Base-by-base conservation (phyloP, 2,797 vertebrate species). In the Sebastes oblongus region DNA sequence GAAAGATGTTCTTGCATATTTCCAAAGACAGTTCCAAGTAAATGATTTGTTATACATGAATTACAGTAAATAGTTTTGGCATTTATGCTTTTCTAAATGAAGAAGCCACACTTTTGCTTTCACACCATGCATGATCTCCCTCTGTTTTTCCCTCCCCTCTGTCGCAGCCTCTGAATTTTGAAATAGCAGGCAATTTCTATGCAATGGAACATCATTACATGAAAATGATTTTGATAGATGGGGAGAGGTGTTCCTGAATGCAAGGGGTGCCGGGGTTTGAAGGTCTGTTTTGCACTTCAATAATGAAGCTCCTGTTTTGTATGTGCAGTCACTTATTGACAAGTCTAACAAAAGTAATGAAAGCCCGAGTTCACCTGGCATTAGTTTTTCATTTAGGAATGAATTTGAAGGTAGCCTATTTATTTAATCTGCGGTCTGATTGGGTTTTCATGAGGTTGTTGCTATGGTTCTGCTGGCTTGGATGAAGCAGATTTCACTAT, bases 221-320 rank as follows among this genome's bases (percentile, higher is more conserved):
- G 73, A 77, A 93, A 92, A 93, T 91, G 24, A 89, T 77, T 88
- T 82, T 90, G 83, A 86, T 78, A 56, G 72, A 86, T 81, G 68
- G 36, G 77, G 70, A 80, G 72, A 83, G 80, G 67, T 77, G 83
- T 79, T 81, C 72, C 54, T 77, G 75, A 84, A 80, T 66, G 52
- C 75, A 86, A 50, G 58, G 62, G 39, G 39, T 6, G 39, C 39
- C 75, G 10, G 27, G 22, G 18, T 65, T 72, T 81, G 68, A 88
- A 87, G 71, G 82, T 88, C 81, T 88, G 77, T 87, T 87, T 90
- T 81, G 71, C 81, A 74, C 85, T 76, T 77, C 56, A 71, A 12
- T 84, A 91, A 88, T 87, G 84, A 86, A 86, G 76, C 79, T 71
- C 36, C 86, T 78, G 72, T 83, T 88, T 84, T 91, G 54, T 75